These are phyloP conservation scores for Troglohyphantes excavatus DNA, from an alignment of 2,888 invertebrate genomes.

Conservation along the genomic window DNA sequence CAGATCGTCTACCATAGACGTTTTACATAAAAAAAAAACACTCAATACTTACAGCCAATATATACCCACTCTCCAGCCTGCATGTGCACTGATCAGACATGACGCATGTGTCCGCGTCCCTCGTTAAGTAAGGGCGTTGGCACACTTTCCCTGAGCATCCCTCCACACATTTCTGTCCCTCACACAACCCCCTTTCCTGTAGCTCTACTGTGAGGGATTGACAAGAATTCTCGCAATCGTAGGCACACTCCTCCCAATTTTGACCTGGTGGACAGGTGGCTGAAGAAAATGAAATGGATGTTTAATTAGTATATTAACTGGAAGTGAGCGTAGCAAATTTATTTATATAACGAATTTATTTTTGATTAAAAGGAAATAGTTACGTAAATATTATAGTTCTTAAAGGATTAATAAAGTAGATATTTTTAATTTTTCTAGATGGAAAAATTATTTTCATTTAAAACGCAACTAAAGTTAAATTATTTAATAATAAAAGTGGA, in stretches of 20 bases:
- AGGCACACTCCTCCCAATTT: constrained; percentile 87
- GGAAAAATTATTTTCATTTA: too few species aligned
- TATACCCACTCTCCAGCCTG: constrained; percentile 85
- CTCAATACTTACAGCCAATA: constrained; percentile 58
- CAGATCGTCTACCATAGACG: too few species aligned
- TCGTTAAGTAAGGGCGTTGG: constrained; percentile 84
- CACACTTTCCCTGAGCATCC: constrained; percentile 80
- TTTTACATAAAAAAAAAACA: background rate
- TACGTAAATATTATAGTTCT: too few species aligned
- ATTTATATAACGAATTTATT: too few species aligned
- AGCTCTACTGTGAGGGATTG: constrained; percentile 85
- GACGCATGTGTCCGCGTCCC: constrained; percentile 89
- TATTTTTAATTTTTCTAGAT: too few species aligned
- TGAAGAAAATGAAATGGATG: constrained; percentile 56
- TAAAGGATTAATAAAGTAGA: too few species aligned
- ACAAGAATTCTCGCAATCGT: constrained; percentile 89
- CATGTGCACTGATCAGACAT: constrained; percentile 90
- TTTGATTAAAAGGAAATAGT: too few species aligned
- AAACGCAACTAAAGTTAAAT: too few species aligned
- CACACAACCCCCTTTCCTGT: constrained; percentile 35
- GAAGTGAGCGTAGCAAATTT: too few species aligned
- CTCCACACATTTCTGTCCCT: constrained; percentile 82
- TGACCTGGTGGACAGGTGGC: constrained; percentile 81
- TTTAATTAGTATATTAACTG: too few species aligned
- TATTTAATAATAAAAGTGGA: too few species aligned